These are phyloP conservation scores for Dolomedes plantarius DNA, from an alignment of 2,888 invertebrate species.

Conservation along the genomic window DNA sequence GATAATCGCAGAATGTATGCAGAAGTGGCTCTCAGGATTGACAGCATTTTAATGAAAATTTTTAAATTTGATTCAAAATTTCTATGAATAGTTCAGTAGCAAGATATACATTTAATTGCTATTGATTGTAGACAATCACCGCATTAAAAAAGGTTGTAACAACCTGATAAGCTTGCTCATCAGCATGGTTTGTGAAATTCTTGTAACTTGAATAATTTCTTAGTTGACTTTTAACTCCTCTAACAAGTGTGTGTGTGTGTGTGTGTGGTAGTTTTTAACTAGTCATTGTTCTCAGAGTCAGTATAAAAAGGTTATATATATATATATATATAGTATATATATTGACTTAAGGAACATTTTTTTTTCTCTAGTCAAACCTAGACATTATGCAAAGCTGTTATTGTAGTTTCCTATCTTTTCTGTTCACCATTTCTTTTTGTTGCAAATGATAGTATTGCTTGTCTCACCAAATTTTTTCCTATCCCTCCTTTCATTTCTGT, in stretches of 20 bases:
- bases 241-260: too few relatives aligned
- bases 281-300: constrained; percentile 14
- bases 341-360: constrained; percentile 5
- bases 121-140: constrained; percentile 7
- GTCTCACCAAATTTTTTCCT: neutral
- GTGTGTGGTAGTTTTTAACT: neutral
- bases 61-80: neutral
- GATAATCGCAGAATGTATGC: neutral
- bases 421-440: neutral
- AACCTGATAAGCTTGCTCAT: constrained; percentile 12
- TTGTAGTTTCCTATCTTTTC: constrained; percentile 5
- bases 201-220: neutral
- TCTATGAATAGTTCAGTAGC: neutral
- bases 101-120: neutral
- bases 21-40: neutral
- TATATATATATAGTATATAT: neutral
- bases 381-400: neutral
- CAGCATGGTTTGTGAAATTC: neutral
- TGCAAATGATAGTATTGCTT: neutral
- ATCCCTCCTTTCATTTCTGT: neutral
- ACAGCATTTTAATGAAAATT: neutral
- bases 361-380: neutral
- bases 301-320: neutral
- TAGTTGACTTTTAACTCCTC: neutral
- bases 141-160: neutral